These are phyloP conservation scores for Epicampocera succincta DNA, from an alignment of 2,888 invertebrate species.

Conservation along the genomic window DNA sequence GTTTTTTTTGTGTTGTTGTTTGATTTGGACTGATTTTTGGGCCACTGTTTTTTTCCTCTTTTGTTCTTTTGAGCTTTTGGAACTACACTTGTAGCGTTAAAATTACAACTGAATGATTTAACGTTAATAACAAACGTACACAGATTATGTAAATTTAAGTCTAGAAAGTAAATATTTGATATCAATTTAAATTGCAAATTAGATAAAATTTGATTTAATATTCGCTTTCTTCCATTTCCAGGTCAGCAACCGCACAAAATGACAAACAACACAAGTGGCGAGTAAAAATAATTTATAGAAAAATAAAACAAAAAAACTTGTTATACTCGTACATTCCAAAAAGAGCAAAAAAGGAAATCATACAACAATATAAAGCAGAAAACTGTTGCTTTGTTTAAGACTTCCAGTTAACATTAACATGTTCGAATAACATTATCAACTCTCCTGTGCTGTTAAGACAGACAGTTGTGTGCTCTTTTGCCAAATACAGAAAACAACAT, in stretches of 20 bases:
- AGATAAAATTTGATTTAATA: slow-evolving; percentile 28
- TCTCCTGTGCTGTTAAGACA: slow-evolving; percentile 51
- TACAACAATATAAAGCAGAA: slow-evolving; percentile 35
- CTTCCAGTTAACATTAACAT: background rate
- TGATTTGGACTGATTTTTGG: no score
- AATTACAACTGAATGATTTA: slow-evolving; percentile 36
- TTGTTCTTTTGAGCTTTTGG: no score
- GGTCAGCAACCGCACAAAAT: slow-evolving; percentile 59
- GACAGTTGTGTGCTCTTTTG: no score
- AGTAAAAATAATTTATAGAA: slow-evolving; percentile 32
- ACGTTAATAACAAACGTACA: slow-evolving; percentile 21
- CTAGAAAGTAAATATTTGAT: slow-evolving; percentile 33
- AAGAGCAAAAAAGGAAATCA: slow-evolving; percentile 1
- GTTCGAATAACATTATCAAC: slow-evolving; percentile 39
- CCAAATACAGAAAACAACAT: no score
- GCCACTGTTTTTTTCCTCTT: no score
- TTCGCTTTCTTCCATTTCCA: slow-evolving; percentile 43
- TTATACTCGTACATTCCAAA: background rate
- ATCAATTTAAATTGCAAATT: slow-evolving; percentile 63
- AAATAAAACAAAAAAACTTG: background rate
- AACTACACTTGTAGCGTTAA: no score
- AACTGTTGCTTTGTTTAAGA: slow-evolving; percentile 59
- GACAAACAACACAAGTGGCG: slow-evolving; percentile 35
- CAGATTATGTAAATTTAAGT: slow-evolving; percentile 59
- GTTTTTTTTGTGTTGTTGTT: no score